Base-by-base conservation (phyloP, 2,888 invertebrate genomes). In the Anthoptus insignis region DNA sequence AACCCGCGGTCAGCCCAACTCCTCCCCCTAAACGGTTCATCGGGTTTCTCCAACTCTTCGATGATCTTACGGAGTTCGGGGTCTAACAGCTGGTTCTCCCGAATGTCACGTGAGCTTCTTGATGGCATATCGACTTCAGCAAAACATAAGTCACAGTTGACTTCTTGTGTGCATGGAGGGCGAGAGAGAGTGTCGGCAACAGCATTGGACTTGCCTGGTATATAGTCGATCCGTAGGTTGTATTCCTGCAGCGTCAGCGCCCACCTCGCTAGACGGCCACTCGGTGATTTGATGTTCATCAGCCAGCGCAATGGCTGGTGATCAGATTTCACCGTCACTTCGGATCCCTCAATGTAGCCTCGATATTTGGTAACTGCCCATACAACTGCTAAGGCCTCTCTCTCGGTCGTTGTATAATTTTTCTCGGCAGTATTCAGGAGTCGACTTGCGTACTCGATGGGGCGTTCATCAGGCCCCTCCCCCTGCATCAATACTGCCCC, bases 201-300 rank as follows among this genome's bases (percentile, higher is more conserved):
- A 1, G 22, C 42, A 32, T 57, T 57, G 7, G 5, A 63, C 32
- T 68, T 76, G 4, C 87, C 87, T 0, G 79, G 81, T 8, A 76
- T 73, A 59, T 89, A 85, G 11, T 73, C 65, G 11, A 88, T 78
- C 0, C 76, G 70, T 9, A 86, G 68, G 32, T 84, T 73, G 66
- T 77, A 87, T 3, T 72, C 67, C 67, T 86, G 81, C 1, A 91
- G 61, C 32, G 39, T n/a, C 8, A 72, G 34, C 0, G 70, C 70
- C 70, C 68, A 70, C 21, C 70, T 42, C 7, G 68, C 68, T 5
- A 70, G 27, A 13, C 68, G 60, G 0, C 68, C 68, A n/a, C 59
- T 68, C 14, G 69, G 71, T 0, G 71, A 59, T 14, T 63, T 66
- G 2, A 58, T 4, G 1, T 22, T 32, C 54, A 65, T 42, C 3